These are phyloP conservation scores for Nematolebias whitei DNA, from an alignment of 2,113 vertebrate species.

Conservation along the genomic window DNA sequence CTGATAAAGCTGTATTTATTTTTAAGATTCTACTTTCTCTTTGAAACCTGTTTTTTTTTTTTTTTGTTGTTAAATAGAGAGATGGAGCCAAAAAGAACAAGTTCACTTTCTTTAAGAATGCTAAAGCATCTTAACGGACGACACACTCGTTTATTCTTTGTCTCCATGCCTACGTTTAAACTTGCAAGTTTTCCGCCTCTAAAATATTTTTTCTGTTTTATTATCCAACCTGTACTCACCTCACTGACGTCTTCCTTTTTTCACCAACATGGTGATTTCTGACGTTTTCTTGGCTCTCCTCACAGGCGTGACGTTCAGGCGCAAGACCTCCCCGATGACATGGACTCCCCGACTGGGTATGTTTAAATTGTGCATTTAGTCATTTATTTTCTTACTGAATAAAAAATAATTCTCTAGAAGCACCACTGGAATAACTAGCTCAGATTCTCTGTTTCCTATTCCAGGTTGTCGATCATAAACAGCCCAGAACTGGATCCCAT, in stretches of 20 bases:
- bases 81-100: too few species aligned
- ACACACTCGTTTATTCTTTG: too few species aligned
- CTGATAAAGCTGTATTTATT: too few species aligned
- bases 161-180: too few species aligned
- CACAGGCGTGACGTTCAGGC: constrained; percentile 57
- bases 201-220: too few species aligned
- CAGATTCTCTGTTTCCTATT: constrained; percentile 7
- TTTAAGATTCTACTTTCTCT: too few species aligned
- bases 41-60: too few species aligned
- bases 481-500: constrained; percentile 71
- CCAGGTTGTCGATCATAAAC: constrained; percentile 71
- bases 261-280: constrained; percentile 3
- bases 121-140: too few species aligned
- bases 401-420: background rate
- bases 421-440: background rate
- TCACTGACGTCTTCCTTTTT: constrained; percentile 16
- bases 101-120: too few species aligned
- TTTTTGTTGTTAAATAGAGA: too few species aligned
- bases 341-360: constrained; percentile 64
- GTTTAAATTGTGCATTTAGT: constrained; percentile 19
- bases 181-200: too few species aligned
- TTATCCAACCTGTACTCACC: background rate
- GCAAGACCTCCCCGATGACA: constrained; percentile 48
- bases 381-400: background rate
- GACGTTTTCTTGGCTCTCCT: constrained; percentile 43